Evolutionary conservation across 2,888 invertebrate genomes (phyloP), one percentile per base, ranked within the genome.

Genomic region (Leptinotarsa juncta): DNA sequence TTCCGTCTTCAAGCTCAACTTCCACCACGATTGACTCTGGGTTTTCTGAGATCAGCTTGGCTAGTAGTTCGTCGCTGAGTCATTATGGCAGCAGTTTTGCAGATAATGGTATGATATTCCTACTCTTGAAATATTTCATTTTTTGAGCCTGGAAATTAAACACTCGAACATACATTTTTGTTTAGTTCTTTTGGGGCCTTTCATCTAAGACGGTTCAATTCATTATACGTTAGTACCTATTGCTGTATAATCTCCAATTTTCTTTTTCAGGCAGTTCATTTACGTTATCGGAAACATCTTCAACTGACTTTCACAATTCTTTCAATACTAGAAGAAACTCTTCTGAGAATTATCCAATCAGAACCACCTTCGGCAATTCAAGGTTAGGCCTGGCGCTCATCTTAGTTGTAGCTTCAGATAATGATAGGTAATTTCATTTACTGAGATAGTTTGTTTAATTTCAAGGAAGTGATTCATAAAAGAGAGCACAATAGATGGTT

Each of bases 321-420:
- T 70, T 72, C 51, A 48, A 48, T 16, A 70, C 20, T 26, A 57
- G 66, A n/a, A 23, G n/a, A 23, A 70, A 73, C 5, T 73, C 66
- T 10, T 15, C 57, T 50, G 67, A 48, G 14, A 55, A 51, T 23
- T 55, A 62, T 18, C 62, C 26, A 42, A 26, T 67, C 18, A 55
- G 23, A 16, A 23, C 55, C 23, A 65, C 26, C 50, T 60, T 65
- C 1, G 71, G 65, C 66, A 70, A 70, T 60, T 67, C 69, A 14
- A 76, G 66, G 68, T 65, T 76, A 42, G 76, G 76, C 42, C 60
- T 76, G 32, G 76, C 73, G 7, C 50, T 76, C 26, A 76, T 76
- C 49, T 50, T 76, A 53, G 60, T 67, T 15, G 65, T 68, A 49
- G 32, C 72, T n/a, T 48, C 68, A 32, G 55, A 67, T 18, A 73